Evolutionary conservation across 1,140 invertebrate species (phyloP), one percentile per base, ranked within the genome.

Genomic region (Caerostris extrusa): DNA sequence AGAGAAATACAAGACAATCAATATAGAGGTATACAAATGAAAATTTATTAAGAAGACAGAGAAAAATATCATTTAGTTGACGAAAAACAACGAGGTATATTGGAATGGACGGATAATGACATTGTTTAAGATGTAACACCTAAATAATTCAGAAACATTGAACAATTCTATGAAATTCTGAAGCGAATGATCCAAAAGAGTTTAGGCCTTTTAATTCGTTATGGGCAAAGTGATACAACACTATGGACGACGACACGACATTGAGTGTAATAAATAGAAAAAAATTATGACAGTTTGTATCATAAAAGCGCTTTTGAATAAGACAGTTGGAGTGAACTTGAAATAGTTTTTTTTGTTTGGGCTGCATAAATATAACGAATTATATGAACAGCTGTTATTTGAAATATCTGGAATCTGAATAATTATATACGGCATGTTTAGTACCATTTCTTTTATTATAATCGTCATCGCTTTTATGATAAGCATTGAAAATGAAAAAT

Each of bases 211-310:
- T 50, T 77, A 50, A 53, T 53, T 50, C 71, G 53, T 50, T 77
- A 53, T 77, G 71, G 71, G 34, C 71, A 10, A 77, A 50, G 34
- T 53, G 34, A 77, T 77, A 77, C 34, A 77, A 77, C 50, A 34
- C 34, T 34, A 77, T 53, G 34, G 71, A 77, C 71, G 34, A 12
- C 50, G 34, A 77, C 71, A 77, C 50, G 53, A 77, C 71, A 77
- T 77, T 53, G 34, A 77, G 34, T 77, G 34, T 77, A 77, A 77
- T 77, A 77, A 77, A 77, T 77, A 71, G 50, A 77, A 77, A 77
- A 77, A 77, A 77, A 12, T 12, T 77, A 77, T 77, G 71, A 77
- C 71, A 77, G 12, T 50, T 8, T 77, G 7, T 34, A 3, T 4
- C 53, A 14, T 77, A 77, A 77, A 50, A 77, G 71, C 71, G 34